Conservation (phyloP, 2,888 invertebrate genomes). For the Pristionchus arcanus region DNA sequence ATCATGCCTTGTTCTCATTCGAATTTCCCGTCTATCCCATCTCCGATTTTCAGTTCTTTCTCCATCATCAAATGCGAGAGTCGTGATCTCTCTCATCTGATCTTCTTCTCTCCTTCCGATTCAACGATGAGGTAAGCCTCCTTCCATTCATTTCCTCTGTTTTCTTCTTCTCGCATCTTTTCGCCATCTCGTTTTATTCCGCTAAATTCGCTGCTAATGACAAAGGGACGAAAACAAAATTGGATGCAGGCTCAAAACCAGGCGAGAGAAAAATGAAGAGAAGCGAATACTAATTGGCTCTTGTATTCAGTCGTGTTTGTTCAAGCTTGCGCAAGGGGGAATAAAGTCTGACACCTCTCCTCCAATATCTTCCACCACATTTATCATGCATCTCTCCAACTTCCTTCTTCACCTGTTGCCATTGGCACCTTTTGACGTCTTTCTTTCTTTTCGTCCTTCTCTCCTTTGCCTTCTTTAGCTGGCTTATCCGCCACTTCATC, state of each 20-base stretch:
- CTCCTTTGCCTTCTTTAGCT: not conserved
- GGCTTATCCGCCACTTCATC: constrained; percentile 19
- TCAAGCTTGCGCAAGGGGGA: not conserved
- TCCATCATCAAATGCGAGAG: not conserved
- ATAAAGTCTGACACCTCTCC: not conserved
- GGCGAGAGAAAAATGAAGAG: not conserved
- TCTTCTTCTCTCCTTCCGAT: not conserved
- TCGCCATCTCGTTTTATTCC: constrained; percentile 32
- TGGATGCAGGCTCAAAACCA: constrained; percentile 30
- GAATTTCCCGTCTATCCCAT: not conserved
- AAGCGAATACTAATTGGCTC: constrained; percentile 5
- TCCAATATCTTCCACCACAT: not conserved
- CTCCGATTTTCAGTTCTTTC: not conserved
- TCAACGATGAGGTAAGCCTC: constrained; percentile 20
- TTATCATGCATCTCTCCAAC: constrained; percentile 7
- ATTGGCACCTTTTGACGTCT: constrained; percentile 25
- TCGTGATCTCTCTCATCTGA: not conserved
- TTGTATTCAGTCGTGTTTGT: not conserved
- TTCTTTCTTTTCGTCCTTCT: not conserved
- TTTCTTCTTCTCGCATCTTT: constrained; percentile 22
- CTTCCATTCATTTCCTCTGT: constrained; percentile 36
- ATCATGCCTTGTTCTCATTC: not conserved
- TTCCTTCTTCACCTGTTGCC: not conserved
- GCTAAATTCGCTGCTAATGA: constrained; percentile 19
- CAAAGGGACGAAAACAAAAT: constrained; percentile 20